These are phyloP conservation scores for Pseudorectes ferrugineus DNA, from an alignment of 2,113 vertebrate genomes.

Conservation along the genomic window DNA sequence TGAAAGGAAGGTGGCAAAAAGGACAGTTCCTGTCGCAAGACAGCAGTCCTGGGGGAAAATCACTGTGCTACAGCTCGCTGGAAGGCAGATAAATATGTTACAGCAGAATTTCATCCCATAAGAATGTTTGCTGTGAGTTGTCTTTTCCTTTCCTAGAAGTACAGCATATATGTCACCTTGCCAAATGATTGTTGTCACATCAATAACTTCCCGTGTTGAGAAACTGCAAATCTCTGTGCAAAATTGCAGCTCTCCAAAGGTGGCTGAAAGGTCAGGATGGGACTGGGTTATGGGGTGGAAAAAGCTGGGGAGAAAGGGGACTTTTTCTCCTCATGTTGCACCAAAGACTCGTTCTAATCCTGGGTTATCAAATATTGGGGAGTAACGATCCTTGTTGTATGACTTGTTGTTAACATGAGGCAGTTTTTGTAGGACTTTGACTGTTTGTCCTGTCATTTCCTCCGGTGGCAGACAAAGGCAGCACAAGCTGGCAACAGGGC, in stretches of 20 bases:
- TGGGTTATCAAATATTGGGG: background rate
- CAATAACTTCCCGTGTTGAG: background rate
- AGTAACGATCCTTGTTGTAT: background rate
- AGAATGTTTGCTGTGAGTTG: background rate
- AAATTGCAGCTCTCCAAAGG: background rate
- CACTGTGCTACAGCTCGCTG: background rate
- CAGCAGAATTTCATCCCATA: background rate
- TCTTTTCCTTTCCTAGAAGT: background rate
- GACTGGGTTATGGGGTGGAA: background rate
- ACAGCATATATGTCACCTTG: fast-evolving
- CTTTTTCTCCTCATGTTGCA: background rate
- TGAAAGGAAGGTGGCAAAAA: background rate
- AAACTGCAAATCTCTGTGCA: background rate
- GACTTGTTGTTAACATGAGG: background rate
- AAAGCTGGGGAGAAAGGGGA: background rate
- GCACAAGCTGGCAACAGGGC: background rate
- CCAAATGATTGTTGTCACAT: background rate
- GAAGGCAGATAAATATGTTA: background rate
- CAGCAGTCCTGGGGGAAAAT: background rate
- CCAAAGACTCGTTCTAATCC: background rate
- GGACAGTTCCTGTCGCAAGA: background rate
- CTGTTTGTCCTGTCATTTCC: background rate
- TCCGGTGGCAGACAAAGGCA: background rate
- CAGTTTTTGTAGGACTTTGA: background rate
- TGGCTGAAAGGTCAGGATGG: background rate